Conservation (phyloP, 2,797 vertebrate species). For the Anguilla pacifica region DNA sequence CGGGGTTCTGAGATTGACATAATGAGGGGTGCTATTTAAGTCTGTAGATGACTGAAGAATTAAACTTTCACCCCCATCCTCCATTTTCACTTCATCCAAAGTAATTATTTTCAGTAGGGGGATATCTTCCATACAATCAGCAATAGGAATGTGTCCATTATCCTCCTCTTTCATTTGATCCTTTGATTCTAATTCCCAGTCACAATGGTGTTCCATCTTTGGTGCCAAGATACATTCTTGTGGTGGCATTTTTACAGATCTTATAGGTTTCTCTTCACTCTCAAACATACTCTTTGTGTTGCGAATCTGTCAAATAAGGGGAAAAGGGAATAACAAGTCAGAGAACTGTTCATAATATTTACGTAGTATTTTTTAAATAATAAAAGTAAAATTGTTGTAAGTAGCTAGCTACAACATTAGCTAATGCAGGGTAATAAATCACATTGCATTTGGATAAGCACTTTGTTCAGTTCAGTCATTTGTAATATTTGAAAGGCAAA, state of each 20-base stretch:
- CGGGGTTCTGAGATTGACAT: not conserved
- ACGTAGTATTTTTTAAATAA: too few species aligned
- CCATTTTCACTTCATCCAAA: not conserved
- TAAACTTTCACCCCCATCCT: not conserved
- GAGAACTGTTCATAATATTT: too few species aligned
- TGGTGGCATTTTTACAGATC: not conserved
- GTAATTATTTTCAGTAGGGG: constrained; percentile 14
- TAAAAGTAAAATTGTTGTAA: not conserved
- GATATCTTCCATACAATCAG: not conserved
- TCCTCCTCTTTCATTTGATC: constrained; percentile 9
- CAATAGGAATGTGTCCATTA: not conserved
- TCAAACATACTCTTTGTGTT: not conserved
- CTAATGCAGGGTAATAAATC: not conserved
- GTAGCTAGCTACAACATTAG: not conserved
- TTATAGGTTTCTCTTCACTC: not conserved
- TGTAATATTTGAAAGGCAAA: not conserved
- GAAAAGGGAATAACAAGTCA: not conserved
- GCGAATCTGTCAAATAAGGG: not conserved
- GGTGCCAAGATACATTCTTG: not conserved
- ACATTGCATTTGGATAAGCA: not conserved
- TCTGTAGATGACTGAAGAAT: not conserved
- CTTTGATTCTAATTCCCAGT: not conserved
- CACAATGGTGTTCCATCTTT: not conserved
- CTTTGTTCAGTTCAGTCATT: not conserved
- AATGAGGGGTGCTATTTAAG: not conserved